Evolutionary conservation across 2,113 vertebrate species (phyloP), one percentile per base, ranked within the genome.

Genomic region (Origma solitaria): DNA sequence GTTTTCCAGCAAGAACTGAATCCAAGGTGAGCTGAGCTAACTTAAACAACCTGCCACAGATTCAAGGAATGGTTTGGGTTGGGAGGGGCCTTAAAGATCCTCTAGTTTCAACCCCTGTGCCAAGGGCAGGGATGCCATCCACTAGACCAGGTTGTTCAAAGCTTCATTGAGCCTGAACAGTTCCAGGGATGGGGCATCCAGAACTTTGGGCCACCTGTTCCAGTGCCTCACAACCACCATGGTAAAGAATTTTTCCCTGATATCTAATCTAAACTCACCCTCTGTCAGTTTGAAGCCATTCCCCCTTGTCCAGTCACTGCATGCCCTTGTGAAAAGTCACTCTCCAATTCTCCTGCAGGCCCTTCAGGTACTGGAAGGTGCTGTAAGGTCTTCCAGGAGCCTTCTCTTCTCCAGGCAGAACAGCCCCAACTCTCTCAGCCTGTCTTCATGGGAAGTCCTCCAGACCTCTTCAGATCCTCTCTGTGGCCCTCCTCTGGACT

Each of bases 1-100:
- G 49, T 84, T 91, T 84, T 94, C 44, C 37, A 91, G 62, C 47
- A 80, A 61, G 38, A 95, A 76, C 7, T 77, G 65, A 82, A 89
- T 65, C n/a, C 10, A 53, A 82, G 54, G 42, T 69, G 61, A 82
- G 20, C 45, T 75, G 62, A 62, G 31, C 38, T 83, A 57, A 85
- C 31, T 87, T 87, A 71, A 86, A 90, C 38, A 76, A 54, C 23
- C 17, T 54, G 20, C 8, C 9, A 15, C 12, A 54, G 40, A 37
- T 49, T 54, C 18, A 49, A 49, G 33, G 40, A 81, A 42, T 42
- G 9, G 15, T 54, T 61, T 75, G 22, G 15, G 22, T 42, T 54
- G 19, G 13, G 54, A 66, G 30, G 13, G 5, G 25, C 27, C 27
- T 61, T 53, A 61, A 44, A 44, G 31, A 21, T 24, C 22, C 49